These are phyloP conservation scores for Lasioglossum oenotherae DNA, from an alignment of 2,888 invertebrate genomes.

Conservation along the genomic window DNA sequence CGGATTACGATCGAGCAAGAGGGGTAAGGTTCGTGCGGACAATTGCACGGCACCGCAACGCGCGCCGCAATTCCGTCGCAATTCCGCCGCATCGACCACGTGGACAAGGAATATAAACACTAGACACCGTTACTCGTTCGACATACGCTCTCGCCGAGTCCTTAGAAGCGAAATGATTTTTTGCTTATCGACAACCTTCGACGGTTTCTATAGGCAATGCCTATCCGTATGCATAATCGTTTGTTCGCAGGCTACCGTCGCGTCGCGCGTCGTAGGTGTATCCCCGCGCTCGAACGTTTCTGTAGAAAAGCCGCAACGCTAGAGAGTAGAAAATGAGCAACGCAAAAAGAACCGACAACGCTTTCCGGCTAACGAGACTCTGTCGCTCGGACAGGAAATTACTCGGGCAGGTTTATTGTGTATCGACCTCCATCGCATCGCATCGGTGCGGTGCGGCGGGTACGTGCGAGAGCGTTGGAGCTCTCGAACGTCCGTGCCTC, in stretches of 20 bases:
- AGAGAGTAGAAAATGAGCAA: constrained; percentile 45
- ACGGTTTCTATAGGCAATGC: constrained; percentile 4
- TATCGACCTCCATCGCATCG: constrained; percentile 67
- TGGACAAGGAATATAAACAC: constrained; percentile 69
- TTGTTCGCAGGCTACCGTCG: neutral
- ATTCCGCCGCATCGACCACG: constrained; percentile 50
- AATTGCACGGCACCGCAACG: constrained; percentile 23
- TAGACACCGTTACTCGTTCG: constrained; percentile 70
- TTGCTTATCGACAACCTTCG: neutral
- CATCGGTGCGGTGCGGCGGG: constrained; percentile 2
- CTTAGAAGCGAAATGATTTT: constrained; percentile 44
- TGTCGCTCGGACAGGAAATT: constrained; percentile 80
- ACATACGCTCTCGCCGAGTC: constrained; percentile 64
- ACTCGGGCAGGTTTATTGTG: constrained; percentile 80
- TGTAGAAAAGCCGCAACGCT: neutral
- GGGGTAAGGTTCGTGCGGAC: neutral
- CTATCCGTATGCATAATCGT: neutral
- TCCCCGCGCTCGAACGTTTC: neutral
- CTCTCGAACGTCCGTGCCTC: constrained; percentile 20
- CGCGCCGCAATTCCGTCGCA: neutral
- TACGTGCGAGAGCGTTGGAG: neutral
- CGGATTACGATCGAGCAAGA: neutral
- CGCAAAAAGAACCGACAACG: constrained; percentile 66
- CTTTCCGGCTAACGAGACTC: constrained; percentile 75
- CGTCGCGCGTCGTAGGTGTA: neutral